Evolutionary conservation across 2,888 invertebrate genomes (phyloP).

Genomic region (Nemoura dubitans): DNA sequence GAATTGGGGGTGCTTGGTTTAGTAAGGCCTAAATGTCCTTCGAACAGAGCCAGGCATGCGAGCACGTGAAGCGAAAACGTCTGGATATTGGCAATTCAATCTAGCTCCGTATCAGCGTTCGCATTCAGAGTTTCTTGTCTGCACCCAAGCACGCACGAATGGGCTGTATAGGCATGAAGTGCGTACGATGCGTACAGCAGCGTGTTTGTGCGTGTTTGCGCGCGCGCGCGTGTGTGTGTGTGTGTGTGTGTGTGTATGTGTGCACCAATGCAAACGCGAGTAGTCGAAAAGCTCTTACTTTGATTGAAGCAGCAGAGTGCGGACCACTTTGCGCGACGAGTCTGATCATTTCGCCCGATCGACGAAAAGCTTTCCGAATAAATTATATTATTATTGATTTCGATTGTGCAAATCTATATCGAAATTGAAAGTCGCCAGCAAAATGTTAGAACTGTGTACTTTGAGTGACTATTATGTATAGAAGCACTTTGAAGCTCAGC

Average conservation of each 20-base stretch:
- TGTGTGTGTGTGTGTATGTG: background rate
- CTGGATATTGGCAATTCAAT: background rate
- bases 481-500: too few relatives aligned
- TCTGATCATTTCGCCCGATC: background rate
- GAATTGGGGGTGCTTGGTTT: background rate
- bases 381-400: background rate
- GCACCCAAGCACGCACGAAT: slow-evolving; percentile 18
- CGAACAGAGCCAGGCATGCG: background rate
- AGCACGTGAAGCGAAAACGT: background rate
- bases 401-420: background rate
- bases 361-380: slow-evolving; percentile 17
- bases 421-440: slow-evolving; percentile 13
- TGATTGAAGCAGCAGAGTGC: background rate
- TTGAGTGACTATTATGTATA: too few relatives aligned
- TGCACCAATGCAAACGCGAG: background rate
- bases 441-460: background rate
- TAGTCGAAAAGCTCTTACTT: slow-evolving; percentile 33
- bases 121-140: background rate
- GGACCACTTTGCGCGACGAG: background rate
- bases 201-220: background rate
- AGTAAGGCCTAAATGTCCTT: background rate
- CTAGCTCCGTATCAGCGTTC: background rate
- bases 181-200: slow-evolving; percentile 13
- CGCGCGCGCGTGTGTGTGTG: background rate
- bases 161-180: background rate